Evolutionary conservation across 2,888 invertebrate species (phyloP).

Genomic region (Hyles lineata): DNA sequence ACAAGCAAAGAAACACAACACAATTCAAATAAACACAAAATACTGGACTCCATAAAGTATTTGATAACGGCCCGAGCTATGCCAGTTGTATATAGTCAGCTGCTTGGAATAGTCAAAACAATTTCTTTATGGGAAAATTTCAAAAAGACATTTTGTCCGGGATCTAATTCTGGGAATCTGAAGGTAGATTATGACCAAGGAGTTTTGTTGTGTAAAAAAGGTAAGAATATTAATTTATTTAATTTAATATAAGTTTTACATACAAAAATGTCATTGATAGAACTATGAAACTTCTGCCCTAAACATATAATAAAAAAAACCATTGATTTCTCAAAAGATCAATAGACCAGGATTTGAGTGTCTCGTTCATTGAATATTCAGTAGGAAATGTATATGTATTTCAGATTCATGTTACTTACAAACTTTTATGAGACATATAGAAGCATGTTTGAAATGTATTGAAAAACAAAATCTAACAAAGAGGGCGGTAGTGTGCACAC

Average conservation of each 20-base stretch:
- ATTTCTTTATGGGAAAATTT: conserved; percentile 45
- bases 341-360: no score
- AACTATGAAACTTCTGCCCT: no score
- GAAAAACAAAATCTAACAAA: conserved; percentile 50
- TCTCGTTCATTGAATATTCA: no score
- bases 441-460: conserved; percentile 64
- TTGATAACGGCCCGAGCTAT: conserved; percentile 61
- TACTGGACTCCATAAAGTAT: conserved; percentile 52
- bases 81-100: conserved; percentile 54
- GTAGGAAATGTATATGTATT: conserved; percentile 34
- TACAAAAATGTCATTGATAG: neutral
- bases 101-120: conserved; percentile 50
- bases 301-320: no score
- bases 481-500: conserved; percentile 48
- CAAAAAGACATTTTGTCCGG: conserved; percentile 54
- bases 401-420: conserved; percentile 74
- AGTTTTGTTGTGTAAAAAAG: conserved; percentile 71
- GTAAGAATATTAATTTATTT: conserved; percentile 47
- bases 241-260: neutral
- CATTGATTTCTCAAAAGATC: no score
- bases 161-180: conserved; percentile 57
- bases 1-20: conserved; percentile 33
- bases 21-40: conserved; percentile 32
- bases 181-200: conserved; percentile 76
- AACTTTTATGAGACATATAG: conserved; percentile 70